Evolutionary conservation across 2,888 invertebrate genomes (phyloP).

Genomic region (Platycheirus rosarum): DNA sequence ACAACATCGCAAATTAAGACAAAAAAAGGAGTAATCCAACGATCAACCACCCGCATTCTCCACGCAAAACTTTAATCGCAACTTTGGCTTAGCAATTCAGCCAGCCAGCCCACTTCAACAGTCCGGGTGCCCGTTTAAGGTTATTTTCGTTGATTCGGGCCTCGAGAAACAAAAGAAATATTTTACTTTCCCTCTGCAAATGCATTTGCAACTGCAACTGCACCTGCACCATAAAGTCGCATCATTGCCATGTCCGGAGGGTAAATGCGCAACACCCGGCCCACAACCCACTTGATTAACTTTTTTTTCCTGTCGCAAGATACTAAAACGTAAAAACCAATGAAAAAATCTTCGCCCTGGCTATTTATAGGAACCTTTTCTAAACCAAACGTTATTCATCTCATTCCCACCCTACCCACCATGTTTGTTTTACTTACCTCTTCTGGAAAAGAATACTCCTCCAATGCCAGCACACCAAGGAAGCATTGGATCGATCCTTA

Average conservation of each 20-base stretch:
- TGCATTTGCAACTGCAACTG: conserved; percentile 21
- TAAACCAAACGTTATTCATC: conserved; percentile 13
- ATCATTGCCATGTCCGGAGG: neutral
- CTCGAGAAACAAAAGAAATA: conserved; percentile 51
- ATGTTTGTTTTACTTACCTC: conserved; percentile 78
- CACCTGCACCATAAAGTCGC: conserved; percentile 24
- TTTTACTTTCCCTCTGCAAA: conserved; percentile 30
- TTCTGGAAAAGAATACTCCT: conserved; percentile 83
- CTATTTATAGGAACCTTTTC: conserved; percentile 57
- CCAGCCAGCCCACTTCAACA: conserved; percentile 12
- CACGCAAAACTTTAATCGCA: neutral
- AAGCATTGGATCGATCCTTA: conserved; percentile 83
- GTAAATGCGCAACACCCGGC: conserved; percentile 61
- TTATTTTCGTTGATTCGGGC: conserved; percentile 26
- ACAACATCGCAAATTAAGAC: conserved; percentile 12
- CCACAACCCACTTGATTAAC: conserved; percentile 14
- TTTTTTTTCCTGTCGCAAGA: conserved; percentile 4
- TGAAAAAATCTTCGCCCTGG: neutral
- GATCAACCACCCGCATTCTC: conserved; percentile 9
- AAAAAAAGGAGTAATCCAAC: conserved; percentile 7
- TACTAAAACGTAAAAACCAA: conserved; percentile 26
- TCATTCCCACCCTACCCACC: neutral
- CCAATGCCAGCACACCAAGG: conserved; percentile 85
- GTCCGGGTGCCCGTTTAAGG: conserved; percentile 50
- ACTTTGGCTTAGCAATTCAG: neutral